These are phyloP conservation scores for Caligus rogercresseyi DNA, from an alignment of 1,140 invertebrate species.

Conservation along the genomic window DNA sequence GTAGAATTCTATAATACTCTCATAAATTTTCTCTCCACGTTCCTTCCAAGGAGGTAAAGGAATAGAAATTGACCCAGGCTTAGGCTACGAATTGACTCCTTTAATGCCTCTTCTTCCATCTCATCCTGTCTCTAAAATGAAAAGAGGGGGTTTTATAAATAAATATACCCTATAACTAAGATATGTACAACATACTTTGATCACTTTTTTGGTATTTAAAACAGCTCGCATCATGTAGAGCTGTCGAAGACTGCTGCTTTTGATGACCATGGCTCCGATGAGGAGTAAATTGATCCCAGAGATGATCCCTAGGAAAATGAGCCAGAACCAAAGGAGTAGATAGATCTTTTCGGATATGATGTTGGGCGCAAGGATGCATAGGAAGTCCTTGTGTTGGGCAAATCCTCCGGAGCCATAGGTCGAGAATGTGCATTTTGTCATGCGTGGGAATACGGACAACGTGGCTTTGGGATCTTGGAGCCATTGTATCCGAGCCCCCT, in stretches of 20 bases:
- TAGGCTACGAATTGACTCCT: background rate
- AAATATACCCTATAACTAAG: too few relatives aligned
- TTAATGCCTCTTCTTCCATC: background rate
- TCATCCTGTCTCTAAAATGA: background rate
- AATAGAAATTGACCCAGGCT: conserved; percentile 12
- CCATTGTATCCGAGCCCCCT: background rate
- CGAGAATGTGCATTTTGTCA: background rate
- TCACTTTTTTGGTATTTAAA: background rate
- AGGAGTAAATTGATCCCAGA: conserved; percentile 21
- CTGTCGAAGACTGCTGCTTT: background rate
- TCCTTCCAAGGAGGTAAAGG: conserved; percentile 10
- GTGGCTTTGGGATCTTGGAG: background rate
- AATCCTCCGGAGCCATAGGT: background rate
- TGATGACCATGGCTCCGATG: background rate
- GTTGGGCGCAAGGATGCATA: conserved; percentile 25
- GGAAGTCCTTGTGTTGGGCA: conserved; percentile 21
- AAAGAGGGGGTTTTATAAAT: background rate
- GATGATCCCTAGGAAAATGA: conserved; percentile 23
- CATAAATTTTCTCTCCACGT: background rate
- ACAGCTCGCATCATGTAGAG: conserved; percentile 4
- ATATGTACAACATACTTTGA: too few relatives aligned
- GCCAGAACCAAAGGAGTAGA: conserved; percentile 26
- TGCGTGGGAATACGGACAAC: background rate
- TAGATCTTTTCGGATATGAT: conserved; percentile 27
- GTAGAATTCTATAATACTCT: background rate